Evolutionary conservation across 2,888 invertebrate species (phyloP), one percentile per base, ranked within the genome.

Genomic region (Frankliniella fusca): DNA sequence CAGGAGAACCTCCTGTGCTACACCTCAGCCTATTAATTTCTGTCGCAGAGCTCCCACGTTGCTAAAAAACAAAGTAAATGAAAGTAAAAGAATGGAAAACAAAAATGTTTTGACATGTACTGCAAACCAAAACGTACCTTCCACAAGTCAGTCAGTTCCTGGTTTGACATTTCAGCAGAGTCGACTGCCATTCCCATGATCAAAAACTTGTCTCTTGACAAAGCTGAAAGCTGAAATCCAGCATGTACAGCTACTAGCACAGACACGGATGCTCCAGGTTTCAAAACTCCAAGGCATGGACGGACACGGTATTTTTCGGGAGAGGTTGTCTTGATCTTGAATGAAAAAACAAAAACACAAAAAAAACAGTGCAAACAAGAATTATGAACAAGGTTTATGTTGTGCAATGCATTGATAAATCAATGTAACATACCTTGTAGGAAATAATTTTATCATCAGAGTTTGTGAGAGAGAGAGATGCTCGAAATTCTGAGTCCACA

Each of bases 301-400:
- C 96, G 92, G 1, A 99, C 98, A 50, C 96, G 90, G 89, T 97
- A 98, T 88, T 97, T 97, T 86, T 97, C 97, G 0, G 98, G 98
- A 0, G 97, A 94, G 7, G 98, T 98, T 20, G 98, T 98, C 88
- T 98, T 95, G 84, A 98, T 94, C 94, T 98, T 89, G 81, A 90
- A 91, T 1, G 81, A 83, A 82, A 65, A 61, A 83, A 49, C 65
- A n/a, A 83, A 76, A 54, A 83, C 1, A n/a, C n/a, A 49, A 81
- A 54, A 81, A 82, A 48, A 83, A n/a, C n/a, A n/a, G n/a, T n/a
- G n/a, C n/a, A n/a, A n/a, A n/a, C n/a, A n/a, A n/a, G n/a, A n/a
- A n/a, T n/a, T n/a, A n/a, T n/a, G n/a, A n/a, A n/a, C n/a, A n/a
- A n/a, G n/a, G n/a, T n/a, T n/a, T n/a, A 82, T 18, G 82, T 81